phyloP scores from a whole-genome alignment of 2,797 vertebrate species.

The Cottoperca gobio region DNA sequence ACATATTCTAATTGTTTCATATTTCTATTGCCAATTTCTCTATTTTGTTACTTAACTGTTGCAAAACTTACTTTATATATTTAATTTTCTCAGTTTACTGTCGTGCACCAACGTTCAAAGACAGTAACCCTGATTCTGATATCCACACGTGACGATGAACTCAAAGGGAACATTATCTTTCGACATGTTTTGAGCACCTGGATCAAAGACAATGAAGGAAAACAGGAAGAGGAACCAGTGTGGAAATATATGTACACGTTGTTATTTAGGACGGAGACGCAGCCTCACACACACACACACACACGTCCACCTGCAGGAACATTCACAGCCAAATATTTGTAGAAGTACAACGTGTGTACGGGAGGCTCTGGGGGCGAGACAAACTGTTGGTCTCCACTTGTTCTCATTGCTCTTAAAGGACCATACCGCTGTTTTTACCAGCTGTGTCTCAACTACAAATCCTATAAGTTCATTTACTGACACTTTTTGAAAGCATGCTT shows the following conservation, averaged over 20 bases:
- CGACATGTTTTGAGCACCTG: too few species aligned
- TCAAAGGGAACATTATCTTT: too few species aligned
- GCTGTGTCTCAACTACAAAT: background rate
- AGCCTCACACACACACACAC: background rate
- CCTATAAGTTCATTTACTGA: background rate
- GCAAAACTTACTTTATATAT: too few species aligned
- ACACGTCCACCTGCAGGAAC: constrained; percentile 13
- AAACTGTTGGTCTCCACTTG: background rate
- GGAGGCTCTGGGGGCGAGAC: background rate
- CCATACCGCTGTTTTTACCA: background rate
- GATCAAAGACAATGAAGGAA: too few species aligned
- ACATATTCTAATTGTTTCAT: too few species aligned
- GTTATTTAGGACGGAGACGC: constrained; percentile 56
- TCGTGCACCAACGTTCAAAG: too few species aligned
- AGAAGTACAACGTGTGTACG: background rate
- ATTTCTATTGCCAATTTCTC: too few species aligned
- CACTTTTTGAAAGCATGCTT: background rate
- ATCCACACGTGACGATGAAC: too few species aligned
- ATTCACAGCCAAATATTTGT: constrained; percentile 26
- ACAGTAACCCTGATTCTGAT: too few species aligned
- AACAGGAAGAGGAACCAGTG: constrained; percentile 8
- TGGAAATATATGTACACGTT: constrained; percentile 69
- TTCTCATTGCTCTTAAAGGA: background rate
- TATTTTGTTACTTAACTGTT: too few species aligned
- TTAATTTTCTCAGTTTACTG: too few species aligned